phyloP scores from a whole-genome alignment of 2,888 invertebrate species.

The Heliconius sara region DNA sequence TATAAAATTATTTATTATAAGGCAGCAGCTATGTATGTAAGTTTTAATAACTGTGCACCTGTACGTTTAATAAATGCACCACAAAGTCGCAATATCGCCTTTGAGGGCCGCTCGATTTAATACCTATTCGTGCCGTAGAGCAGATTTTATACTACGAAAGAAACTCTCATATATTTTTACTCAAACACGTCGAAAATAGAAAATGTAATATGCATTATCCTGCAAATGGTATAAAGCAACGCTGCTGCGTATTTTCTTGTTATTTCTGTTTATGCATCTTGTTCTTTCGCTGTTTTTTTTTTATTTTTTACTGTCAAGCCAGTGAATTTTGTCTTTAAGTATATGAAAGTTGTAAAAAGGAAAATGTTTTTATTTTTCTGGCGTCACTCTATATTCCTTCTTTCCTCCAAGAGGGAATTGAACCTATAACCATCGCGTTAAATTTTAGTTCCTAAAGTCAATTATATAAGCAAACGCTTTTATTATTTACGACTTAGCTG shows the following conservation, averaged over 20 bases:
- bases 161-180: not conserved
- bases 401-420: too few relatives aligned
- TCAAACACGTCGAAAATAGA: conserved; percentile 7
- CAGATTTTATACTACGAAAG: conserved; percentile 24
- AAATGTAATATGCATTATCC: not conserved
- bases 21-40: conserved; percentile 49
- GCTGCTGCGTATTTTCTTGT: not conserved
- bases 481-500: too few relatives aligned
- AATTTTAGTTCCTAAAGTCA: too few relatives aligned
- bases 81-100: conserved; percentile 57
- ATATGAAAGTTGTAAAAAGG: not conserved
- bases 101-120: conserved; percentile 54
- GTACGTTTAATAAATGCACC: conserved; percentile 55
- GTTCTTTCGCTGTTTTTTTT: not conserved
- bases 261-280: not conserved
- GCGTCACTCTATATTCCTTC: too few relatives aligned
- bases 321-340: not conserved
- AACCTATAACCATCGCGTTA: too few relatives aligned
- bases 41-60: conserved; percentile 55
- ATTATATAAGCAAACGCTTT: too few relatives aligned
- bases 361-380: too few relatives aligned
- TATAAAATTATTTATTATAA: conserved; percentile 37
- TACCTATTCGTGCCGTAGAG: conserved; percentile 46
- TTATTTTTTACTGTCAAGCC: not conserved
- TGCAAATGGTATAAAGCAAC: not conserved